Evolutionary conservation across 2,797 vertebrate species (phyloP), one percentile per base, ranked within the genome.

Genomic region (Threskiornis aethiopicus): DNA sequence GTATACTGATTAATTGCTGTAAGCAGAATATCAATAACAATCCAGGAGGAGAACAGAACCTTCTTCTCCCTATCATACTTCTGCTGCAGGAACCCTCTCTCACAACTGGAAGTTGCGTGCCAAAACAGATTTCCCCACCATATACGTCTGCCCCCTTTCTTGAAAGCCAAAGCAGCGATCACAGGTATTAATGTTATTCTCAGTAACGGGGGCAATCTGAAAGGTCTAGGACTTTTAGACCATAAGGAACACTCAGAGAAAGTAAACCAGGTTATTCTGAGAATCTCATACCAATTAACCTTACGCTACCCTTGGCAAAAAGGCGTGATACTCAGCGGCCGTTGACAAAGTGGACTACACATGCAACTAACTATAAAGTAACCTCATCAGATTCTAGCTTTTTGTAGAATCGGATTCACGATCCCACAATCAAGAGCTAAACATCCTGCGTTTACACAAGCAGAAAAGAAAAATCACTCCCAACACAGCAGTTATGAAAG

Each of bases 41-140:
- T 16, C 4, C 72, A 19, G 25, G 51, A 46, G 19, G 10, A 69
- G 7, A n/a, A 52, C 49, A 82, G 14, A 25, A 22, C 11, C 25
- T 55, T n/a, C 9, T 80, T 78, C 78, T 52, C 31, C 14, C 41
- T 14, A 15, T 6, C 10, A 0, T 11, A 37, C 33, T 77, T 31
- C 52, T 62, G 18, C 39, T 47, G 18, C 29, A 64, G 51, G 21
- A 90, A 70, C 12, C 18, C 18, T 18, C 16, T 33, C 39, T 44
- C 37, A 14, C 61, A 55, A 13, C 0, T 3, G 24, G 5, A 49
- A 79, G 16, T 4, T 39, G 24, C 6, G 12, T 1, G 4, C 7
- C 16, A 33, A 49, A 92, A 24, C 37, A 46, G 6, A 57, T 54
- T 52, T 54, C 39, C 35, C 13, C 2, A 7, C 39, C 22, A 12